These are phyloP conservation scores for Yponomeuta cagnagella DNA, from an alignment of 2,888 invertebrate species.

Conservation along the genomic window DNA sequence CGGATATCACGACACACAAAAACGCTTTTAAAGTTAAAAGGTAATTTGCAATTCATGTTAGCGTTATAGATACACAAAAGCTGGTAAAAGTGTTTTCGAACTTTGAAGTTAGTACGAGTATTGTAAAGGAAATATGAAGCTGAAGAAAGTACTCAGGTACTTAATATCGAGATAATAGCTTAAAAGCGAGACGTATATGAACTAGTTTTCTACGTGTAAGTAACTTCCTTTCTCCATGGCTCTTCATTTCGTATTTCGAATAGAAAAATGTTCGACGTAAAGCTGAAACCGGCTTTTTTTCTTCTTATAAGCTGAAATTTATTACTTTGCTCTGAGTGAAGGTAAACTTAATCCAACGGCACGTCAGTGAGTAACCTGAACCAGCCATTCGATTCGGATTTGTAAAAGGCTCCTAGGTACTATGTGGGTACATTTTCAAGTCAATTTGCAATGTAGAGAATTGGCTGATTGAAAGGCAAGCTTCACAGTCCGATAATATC, in stretches of 20 bases:
- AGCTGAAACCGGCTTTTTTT: constrained; percentile 29
- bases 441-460: too few relatives aligned
- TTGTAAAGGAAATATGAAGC: neutral
- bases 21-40: too few relatives aligned
- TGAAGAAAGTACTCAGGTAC: neutral
- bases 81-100: too few relatives aligned
- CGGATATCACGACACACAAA: neutral
- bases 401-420: neutral
- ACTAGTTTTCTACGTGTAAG: neutral
- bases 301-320: constrained; percentile 73
- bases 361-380: constrained; percentile 49
- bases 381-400: constrained; percentile 22
- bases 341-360: constrained; percentile 61
- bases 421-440: too few relatives aligned
- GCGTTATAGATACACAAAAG: too few relatives aligned
- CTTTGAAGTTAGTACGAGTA: too few relatives aligned
- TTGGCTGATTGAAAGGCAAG: too few relatives aligned
- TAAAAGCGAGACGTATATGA: neutral
- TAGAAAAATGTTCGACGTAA: constrained; percentile 17
- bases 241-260: neutral
- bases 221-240: neutral
- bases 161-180: too few relatives aligned
- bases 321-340: constrained; percentile 69
- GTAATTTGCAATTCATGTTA: too few relatives aligned
- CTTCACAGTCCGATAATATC: too few relatives aligned